A percentile compares a stretch with the other conserved stretches of the same genome.
phyloP scores from a whole-genome alignment of 2,888 invertebrate genomes.

The Andrena haemorrhoa region DNA sequence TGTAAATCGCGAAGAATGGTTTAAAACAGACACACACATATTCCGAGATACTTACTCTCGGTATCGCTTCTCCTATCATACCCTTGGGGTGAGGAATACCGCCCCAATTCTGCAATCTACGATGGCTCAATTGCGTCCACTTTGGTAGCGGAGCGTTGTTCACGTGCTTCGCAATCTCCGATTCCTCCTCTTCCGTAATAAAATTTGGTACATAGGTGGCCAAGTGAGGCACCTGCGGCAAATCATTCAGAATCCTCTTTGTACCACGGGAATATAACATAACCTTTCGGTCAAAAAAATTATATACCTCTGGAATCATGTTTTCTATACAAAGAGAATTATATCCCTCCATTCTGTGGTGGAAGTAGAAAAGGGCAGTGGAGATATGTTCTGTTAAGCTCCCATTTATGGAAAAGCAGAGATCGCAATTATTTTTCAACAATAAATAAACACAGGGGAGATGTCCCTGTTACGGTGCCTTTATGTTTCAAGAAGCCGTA shows the following conservation, averaged over 20 bases:
- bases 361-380: neutral
- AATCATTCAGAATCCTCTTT: slow-evolving; percentile 3
- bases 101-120: slow-evolving; percentile 99
- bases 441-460: no score
- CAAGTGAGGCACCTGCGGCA: slow-evolving; percentile 86
- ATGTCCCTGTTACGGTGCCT: no score
- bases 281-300: slow-evolving; percentile 36
- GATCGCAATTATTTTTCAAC: no score
- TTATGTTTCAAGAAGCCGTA: no score
- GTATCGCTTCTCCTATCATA: slow-evolving; percentile 96
- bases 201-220: slow-evolving; percentile 95
- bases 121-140: slow-evolving; percentile 96
- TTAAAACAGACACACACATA: neutral
- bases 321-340: slow-evolving; percentile 32
- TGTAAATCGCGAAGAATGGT: neutral
- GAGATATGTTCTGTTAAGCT: neutral
- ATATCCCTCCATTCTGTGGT: slow-evolving; percentile 42
- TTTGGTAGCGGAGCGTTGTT: slow-evolving; percentile 95
- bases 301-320: slow-evolving; percentile 56
- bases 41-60: slow-evolving; percentile 84
- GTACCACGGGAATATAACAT: slow-evolving; percentile 21
- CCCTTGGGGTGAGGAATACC: slow-evolving; percentile 97
- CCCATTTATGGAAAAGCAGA: neutral
- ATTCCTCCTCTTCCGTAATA: slow-evolving; percentile 91
- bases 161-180: slow-evolving; percentile 90